Evolutionary conservation across 1,140 invertebrate species (phyloP), one percentile per base, ranked within the genome.

Genomic region (Nomia melanderi): DNA sequence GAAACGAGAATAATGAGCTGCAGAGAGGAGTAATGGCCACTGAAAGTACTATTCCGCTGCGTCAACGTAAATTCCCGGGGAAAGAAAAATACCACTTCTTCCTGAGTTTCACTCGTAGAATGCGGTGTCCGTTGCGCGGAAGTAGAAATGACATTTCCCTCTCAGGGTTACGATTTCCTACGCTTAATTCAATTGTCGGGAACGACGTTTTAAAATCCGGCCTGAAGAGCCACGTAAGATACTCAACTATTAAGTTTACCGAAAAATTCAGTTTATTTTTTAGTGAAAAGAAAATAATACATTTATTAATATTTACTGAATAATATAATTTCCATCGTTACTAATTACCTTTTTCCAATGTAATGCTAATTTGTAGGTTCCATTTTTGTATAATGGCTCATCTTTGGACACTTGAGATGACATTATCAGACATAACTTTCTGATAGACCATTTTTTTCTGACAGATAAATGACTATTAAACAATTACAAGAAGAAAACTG

Each of bases 71-170:
- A 73, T 64, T 64, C 59, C 25, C 0, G 20, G 17, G 2, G 63
- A 64, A 47, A 73, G 63, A 73, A 64, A 64, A 53, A 62, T 17
- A 57, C 54, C 27, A 6, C 12, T 31, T 53, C 59, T 39, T 41
- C 23, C 7, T 23, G n/a, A 9, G 41, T 62, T 72, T 50, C 50
- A 63, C 25, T 31, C 11, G 8, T 29, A 20, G 9, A 5, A 63
- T 27, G 12, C 0, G 25, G 23, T 39, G 33, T 7, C 6, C 29
- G 20, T 14, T 4, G 20, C 17, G 9, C 20, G 63, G 27, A 23
- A 56, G 20, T 39, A 41, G 31, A 2, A 33, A 20, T 20, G 50
- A 25, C 33, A 67, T 54, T 39, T 39, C 8, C 14, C 53, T 39
- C 50, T 56, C 17, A 50, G 41, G 31, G n/a, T 5, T 53, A 53